Evolutionary conservation across 37 sponge, comb jelly and placozoan species (phyloP), one percentile per base, ranked within the genome.

Genomic region (Tethya wilhelma): DNA sequence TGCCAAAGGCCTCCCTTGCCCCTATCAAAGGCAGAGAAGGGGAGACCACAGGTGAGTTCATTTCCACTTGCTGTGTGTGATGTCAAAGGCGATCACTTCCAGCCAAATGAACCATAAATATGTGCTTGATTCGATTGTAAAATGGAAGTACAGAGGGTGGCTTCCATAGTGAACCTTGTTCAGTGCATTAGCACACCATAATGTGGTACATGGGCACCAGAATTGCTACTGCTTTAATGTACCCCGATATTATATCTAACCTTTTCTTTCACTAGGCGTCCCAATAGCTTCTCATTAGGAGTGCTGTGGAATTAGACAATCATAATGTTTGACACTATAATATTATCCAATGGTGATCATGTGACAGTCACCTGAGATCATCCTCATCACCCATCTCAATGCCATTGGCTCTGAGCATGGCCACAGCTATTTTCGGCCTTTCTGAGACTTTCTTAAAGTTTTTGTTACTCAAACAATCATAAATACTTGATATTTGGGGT

Each of bases 311-410:
- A 41, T 11, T 67, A 12, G 9, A 67, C 39, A 8, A 67, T 8
- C 23, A 30, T 37, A 14, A 38, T 36, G 6, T 33, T 37, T 11
- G 12, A 67, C 63, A 12, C 7, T 60, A 7, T 26, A 25, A 60
- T 17, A 26, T 60, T 60, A 37, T 14, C 14, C 14, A 9, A 19
- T 14, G 53, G 9, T 14, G 14, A 9, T 49, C 53, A 49, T 49
- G 9, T 14, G 14, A 49, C 14, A 49, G 14, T 63, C 40, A 97
- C 97, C 95, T 97, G 44, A 97, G 86, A 73, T 99, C 99, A 38
- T 99, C 99, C 73, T 94, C 95, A 64, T 99, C 99, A 36, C 95
- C 97, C 28, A 99, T 96, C 19, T 92, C 93, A 19, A 94, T 79
- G 5, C 99, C 99, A 73, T 85, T 86, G 34, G 91, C 99, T 65